Conservation (phyloP, 2,888 invertebrate species). For the Hemicrepidius hirtus region DNA sequence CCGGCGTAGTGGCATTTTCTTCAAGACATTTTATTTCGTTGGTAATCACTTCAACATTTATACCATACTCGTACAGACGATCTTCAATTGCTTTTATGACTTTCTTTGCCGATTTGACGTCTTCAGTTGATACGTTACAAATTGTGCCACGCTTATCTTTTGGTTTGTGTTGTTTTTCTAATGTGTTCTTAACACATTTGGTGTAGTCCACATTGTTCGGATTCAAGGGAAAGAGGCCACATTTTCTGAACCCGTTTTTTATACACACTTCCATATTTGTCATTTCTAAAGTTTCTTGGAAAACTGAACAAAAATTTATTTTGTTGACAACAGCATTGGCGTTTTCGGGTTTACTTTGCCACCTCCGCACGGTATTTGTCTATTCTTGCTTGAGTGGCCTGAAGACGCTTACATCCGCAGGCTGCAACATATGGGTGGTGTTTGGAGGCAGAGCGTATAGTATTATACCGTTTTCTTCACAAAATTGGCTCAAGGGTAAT, state of each 20-base stretch:
- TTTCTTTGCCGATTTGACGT: not conserved
- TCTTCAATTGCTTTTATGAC: slow-evolving; percentile 5
- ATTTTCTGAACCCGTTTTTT: slow-evolving; percentile 54
- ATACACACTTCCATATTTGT: slow-evolving; percentile 39
- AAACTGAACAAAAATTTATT: slow-evolving; percentile 55
- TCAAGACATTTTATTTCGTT: not conserved
- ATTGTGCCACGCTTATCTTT: no score
- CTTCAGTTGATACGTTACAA: no score
- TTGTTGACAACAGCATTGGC: slow-evolving; percentile 51
- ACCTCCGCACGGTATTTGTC: slow-evolving; percentile 56
- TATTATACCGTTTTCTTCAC: slow-evolving; percentile 36
- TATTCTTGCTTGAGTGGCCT: slow-evolving; percentile 39
- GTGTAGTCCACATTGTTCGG: slow-evolving; percentile 55
- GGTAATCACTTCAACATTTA: slow-evolving; percentile 2
- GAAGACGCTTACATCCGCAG: slow-evolving; percentile 34
- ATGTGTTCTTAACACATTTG: slow-evolving; percentile 55
- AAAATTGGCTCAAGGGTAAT: slow-evolving; percentile 53
- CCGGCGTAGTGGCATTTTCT: not conserved
- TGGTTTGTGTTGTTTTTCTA: no score
- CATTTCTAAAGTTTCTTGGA: slow-evolving; percentile 49
- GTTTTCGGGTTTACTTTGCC: slow-evolving; percentile 45
- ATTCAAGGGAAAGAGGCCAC: slow-evolving; percentile 58
- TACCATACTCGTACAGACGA: no score
- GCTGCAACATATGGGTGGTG: slow-evolving; percentile 49
- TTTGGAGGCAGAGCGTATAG: slow-evolving; percentile 39